A percentile compares a stretch with the other conserved stretches of the same genome.
phyloP scores from a whole-genome alignment of 2,113 vertebrate species.

The Cyphotilapia sp. region DNA sequence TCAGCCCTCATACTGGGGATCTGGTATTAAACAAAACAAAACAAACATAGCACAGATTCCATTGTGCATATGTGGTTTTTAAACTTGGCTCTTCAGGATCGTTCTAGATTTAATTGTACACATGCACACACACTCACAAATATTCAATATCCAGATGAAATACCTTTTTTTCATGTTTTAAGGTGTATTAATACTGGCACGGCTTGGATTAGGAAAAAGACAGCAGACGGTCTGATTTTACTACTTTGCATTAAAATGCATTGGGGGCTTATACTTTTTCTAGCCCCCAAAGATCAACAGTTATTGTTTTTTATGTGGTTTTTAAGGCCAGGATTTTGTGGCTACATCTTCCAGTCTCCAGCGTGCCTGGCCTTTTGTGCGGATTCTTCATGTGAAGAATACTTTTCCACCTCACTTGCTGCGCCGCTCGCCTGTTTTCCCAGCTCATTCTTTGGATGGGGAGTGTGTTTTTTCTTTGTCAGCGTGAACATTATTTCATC shows the following conservation, averaged over 20 bases:
- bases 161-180: slow-evolving; percentile 25
- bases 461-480: slow-evolving; percentile 36
- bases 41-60: slow-evolving; percentile 58
- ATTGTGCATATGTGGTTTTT: slow-evolving; percentile 44
- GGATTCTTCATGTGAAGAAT: slow-evolving; percentile 37
- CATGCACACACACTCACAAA: slow-evolving; percentile 14
- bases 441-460: slow-evolving; percentile 53
- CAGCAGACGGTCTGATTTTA: slow-evolving; percentile 36
- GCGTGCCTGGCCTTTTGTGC: slow-evolving; percentile 23
- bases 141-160: slow-evolving; percentile 55
- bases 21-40: slow-evolving; percentile 55
- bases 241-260: slow-evolving; percentile 31
- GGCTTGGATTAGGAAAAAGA: slow-evolving; percentile 33
- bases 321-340: slow-evolving; percentile 19
- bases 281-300: slow-evolving; percentile 21
- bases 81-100: slow-evolving; percentile 5
- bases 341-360: slow-evolving; percentile 30
- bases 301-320: slow-evolving; percentile 31
- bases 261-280: neutral
- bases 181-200: slow-evolving; percentile 46
- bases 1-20: slow-evolving; percentile 41
- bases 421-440: slow-evolving; percentile 42
- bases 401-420: slow-evolving; percentile 46
- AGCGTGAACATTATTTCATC: slow-evolving; percentile 56
- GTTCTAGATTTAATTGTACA: slow-evolving; percentile 28